Base-by-base conservation (phyloP, 2,113 vertebrate species). In the Neodontobutis hainanensis region DNA sequence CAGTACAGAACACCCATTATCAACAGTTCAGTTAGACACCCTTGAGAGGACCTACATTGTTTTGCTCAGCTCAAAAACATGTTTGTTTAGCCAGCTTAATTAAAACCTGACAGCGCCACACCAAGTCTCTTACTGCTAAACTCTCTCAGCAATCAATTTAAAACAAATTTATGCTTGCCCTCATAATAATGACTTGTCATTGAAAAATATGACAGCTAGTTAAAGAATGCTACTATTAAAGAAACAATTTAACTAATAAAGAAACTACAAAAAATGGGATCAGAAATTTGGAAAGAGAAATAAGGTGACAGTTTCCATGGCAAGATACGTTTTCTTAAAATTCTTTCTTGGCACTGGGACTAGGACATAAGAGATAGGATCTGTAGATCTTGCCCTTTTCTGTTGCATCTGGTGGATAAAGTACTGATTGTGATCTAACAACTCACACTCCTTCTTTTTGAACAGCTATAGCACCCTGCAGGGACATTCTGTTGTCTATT, bases 11-110 rank as follows among this genome's bases (percentile, higher is more conserved):
- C 52, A 53, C 47, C 62, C 53, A 72, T 86, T 74, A 86, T 82
- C 78, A 82, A 65, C 47, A 0, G 71, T 71, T 77, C 61, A 85
- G 78, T 74, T 12, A 68, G 72, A 79, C 73, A 56, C 57, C 43
- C 65, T 27, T 70, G 59, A 88, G 75, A 67, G 64, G 82, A 64
- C 16, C 49, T 36, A 61, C n/a, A 51, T 83, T 84, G 66, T 84
- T 77, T 63, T 68, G 52, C 69, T 57, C 38, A n/a, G 36, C 44
- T 34, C 63, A 44, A 70, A 81, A 82, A 84, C 74, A 75, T 79
- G 79, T 88, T 83, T 85, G 73, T 83, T 86, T 80, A 56, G 66
- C 52, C 47, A 68, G 68, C 59, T 85, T 83, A 88, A 92, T 88
- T 90, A 80, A 88, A 90, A 88, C 78, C 49, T 78, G 71, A 85